Conservation (phyloP, 1,140 invertebrate genomes). For the Diorhabda carinulata region DNA sequence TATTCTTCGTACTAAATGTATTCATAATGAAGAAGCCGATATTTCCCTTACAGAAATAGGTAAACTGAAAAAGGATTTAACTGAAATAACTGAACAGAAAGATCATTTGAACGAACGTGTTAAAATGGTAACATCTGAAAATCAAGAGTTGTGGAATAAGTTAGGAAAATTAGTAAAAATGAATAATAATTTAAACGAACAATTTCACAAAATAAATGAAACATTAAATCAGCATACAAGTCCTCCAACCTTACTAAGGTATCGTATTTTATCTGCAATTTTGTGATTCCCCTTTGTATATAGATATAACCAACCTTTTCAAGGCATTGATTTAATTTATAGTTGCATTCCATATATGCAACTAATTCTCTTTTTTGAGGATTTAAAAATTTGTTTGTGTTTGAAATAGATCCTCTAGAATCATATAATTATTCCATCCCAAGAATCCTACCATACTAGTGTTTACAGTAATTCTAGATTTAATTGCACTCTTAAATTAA, state of each 20-base stretch:
- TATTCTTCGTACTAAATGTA: conserved; percentile 53
- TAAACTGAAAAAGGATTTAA: conserved; percentile 52
- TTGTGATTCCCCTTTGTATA: neutral
- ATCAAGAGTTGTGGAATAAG: conserved; percentile 71
- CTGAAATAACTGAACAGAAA: conserved; percentile 67
- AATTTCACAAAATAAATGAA: conserved; percentile 53
- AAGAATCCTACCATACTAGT: too few species aligned
- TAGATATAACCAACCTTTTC: neutral
- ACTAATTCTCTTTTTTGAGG: too few species aligned
- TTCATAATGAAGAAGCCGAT: conserved; percentile 32
- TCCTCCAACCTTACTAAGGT: conserved; percentile 19
- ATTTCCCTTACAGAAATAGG: conserved; percentile 49
- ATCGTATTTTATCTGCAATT: neutral
- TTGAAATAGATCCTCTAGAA: too few species aligned
- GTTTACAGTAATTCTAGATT: too few species aligned
- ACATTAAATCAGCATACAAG: conserved; percentile 48
- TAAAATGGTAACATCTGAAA: conserved; percentile 74
- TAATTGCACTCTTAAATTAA: too few species aligned
- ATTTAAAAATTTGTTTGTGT: too few species aligned
- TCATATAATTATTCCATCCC: too few species aligned
- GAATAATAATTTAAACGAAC: conserved; percentile 51
- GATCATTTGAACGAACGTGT: conserved; percentile 69
- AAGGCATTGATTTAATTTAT: too few species aligned
- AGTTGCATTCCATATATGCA: too few species aligned
- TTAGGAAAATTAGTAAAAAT: conserved; percentile 61